Base-by-base conservation (phyloP, 2,888 invertebrate species). In the Acleris holmiana region DNA sequence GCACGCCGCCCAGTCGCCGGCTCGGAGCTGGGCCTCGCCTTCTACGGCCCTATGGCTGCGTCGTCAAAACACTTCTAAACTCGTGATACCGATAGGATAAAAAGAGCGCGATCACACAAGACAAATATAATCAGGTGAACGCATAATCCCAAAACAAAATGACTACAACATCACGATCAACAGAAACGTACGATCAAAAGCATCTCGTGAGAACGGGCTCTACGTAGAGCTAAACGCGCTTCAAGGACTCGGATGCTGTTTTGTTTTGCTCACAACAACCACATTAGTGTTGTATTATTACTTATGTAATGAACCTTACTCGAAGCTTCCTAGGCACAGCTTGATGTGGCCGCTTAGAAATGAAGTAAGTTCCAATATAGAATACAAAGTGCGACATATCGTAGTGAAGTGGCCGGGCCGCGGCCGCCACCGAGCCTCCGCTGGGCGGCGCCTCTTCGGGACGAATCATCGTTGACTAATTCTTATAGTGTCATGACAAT, bases 401-500 rank as follows among this genome's bases (percentile, higher is more conserved):
- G 77, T 88, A 89, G 86, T 75, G 76, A 77, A 69, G 69, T 73
- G 74, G 69, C 79, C 78, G 85, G 83, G 84, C 79, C 83, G 82
- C 75, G 77, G 74, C 83, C 83, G 80, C 7, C 41, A 2, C 44
- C 17, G 44, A n/a, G 44, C 44, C 44, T 15, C n/a, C 80, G 73
- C 76, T 35, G 35, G 35, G 35, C 76, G 75, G 74, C 77, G 73
- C 72, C 73, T 74, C 76, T 75, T 80, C 77, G 87, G 82, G 84
- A 83, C 78, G 83, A 83, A 79, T 82, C 84, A 87, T 89, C 88
- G 89, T 91, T 91, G 85, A 89, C 86, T 91, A 86, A 89, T 90
- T 89, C 88, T 89, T 89, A 89, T 88, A 89, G 88, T 88, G 85
- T 88, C 91, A 86, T 89, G 88, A 91, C 88, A 88, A 89, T 90